A percentile compares a stretch with the other conserved stretches of the same genome.
phyloP scores from a whole-genome alignment of 1,140 invertebrate species.

The Bombus polaris region DNA sequence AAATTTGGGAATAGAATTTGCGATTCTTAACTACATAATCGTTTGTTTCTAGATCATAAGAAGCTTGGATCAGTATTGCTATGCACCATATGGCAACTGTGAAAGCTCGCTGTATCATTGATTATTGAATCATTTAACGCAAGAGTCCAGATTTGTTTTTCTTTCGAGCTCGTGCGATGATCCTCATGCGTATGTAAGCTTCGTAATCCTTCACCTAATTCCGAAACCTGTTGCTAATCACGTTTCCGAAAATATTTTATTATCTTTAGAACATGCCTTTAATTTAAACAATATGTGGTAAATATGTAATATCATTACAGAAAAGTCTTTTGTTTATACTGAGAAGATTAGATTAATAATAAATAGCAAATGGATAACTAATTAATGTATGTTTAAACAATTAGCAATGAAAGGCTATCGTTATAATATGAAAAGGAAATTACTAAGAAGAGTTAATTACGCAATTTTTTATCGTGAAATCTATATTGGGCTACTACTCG shows the following conservation, averaged over 20 bases:
- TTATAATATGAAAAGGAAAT: not conserved
- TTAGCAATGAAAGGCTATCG: not conserved
- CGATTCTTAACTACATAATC: not conserved
- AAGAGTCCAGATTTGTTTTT: not conserved
- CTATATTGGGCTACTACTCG: not conserved
- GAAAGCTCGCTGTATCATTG: not conserved
- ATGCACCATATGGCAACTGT: too few relatives aligned
- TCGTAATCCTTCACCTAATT: conserved; percentile 26
- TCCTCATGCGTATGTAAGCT: not conserved
- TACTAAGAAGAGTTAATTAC: not conserved
- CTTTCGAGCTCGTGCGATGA: not conserved
- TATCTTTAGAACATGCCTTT: not conserved
- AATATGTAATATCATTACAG: not conserved
- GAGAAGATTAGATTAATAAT: not conserved
- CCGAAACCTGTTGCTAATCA: conserved; percentile 15
- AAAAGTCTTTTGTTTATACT: not conserved
- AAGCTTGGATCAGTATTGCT: not conserved
- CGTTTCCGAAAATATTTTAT: not conserved
- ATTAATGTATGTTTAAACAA: not conserved
- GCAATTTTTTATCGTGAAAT: not conserved
- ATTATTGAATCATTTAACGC: conserved; percentile 8
- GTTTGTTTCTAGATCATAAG: not conserved
- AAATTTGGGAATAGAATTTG: not conserved
- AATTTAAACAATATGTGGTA: not conserved
- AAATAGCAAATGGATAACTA: not conserved